Conservation (phyloP, 2,797 vertebrate species). For the Muraenolepis orangiensis region DNA sequence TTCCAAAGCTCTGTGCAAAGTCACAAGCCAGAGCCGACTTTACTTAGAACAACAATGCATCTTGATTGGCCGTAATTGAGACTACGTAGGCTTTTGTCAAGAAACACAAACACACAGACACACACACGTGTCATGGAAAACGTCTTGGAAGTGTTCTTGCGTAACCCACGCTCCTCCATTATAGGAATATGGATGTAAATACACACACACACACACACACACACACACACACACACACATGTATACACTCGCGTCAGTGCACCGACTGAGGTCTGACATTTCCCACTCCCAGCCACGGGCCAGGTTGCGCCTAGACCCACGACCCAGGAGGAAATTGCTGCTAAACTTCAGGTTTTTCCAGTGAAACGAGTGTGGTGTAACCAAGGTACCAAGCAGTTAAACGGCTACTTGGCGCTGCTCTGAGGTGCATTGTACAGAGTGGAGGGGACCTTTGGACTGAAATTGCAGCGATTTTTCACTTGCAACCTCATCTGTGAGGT, state of each 20-base stretch:
- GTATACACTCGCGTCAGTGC: no score
- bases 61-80: not conserved
- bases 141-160: not conserved
- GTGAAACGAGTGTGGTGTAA: conserved; percentile 12
- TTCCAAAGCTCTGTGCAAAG: not conserved
- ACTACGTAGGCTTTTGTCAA: not conserved
- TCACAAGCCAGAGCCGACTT: not conserved
- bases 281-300: not conserved
- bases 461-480: not conserved
- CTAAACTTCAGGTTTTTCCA: conserved; percentile 17
- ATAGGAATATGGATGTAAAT: not conserved
- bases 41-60: not conserved
- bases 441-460: not conserved
- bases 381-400: conserved; percentile 13
- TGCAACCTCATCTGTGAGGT: not conserved
- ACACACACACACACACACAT: not conserved
- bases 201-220: not conserved
- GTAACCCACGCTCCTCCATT: conserved; percentile 9
- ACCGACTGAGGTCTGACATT: not conserved
- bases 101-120: not conserved
- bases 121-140: not conserved
- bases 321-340: conserved; percentile 14
- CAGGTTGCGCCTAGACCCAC: conserved; percentile 16
- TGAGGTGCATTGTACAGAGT: not conserved
- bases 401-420: not conserved